These are phyloP conservation scores for Scatophagus argus DNA, from an alignment of 2,113 vertebrate species.

Conservation along the genomic window DNA sequence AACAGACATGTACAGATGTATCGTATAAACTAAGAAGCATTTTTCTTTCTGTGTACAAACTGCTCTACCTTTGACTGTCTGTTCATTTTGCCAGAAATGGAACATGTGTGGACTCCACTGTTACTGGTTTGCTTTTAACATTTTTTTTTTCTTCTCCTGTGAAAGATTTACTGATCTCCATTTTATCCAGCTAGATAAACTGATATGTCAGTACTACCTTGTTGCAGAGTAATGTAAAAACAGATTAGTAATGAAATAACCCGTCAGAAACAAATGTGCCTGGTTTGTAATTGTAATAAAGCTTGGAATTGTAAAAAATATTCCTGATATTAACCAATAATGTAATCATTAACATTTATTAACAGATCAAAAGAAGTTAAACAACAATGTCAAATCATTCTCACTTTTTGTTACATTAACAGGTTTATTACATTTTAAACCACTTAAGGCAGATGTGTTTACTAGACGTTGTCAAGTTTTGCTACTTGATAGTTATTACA, in stretches of 20 bases:
- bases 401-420: neutral
- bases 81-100: neutral
- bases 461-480: neutral
- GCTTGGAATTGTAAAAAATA: neutral
- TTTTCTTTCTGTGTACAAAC: neutral
- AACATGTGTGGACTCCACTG: neutral
- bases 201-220: neutral
- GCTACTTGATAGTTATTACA: constrained; percentile 9
- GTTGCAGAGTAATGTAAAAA: neutral
- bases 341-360: neutral
- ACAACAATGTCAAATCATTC: neutral
- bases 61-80: neutral
- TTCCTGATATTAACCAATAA: neutral
- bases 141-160: neutral
- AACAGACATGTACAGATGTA: neutral
- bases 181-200: neutral
- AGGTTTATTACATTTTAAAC: constrained; percentile 18
- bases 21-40: neutral
- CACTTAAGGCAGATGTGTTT: neutral
- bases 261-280: constrained; percentile 4
- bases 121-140: neutral
- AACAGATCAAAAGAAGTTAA: neutral
- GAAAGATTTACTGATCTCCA: neutral
- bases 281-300: constrained; percentile 1
- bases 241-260: constrained; percentile 7